Evolutionary conservation across 2,113 vertebrate genomes (phyloP), one percentile per base, ranked within the genome.

Genomic region (Tychaedon coryphoeus): DNA sequence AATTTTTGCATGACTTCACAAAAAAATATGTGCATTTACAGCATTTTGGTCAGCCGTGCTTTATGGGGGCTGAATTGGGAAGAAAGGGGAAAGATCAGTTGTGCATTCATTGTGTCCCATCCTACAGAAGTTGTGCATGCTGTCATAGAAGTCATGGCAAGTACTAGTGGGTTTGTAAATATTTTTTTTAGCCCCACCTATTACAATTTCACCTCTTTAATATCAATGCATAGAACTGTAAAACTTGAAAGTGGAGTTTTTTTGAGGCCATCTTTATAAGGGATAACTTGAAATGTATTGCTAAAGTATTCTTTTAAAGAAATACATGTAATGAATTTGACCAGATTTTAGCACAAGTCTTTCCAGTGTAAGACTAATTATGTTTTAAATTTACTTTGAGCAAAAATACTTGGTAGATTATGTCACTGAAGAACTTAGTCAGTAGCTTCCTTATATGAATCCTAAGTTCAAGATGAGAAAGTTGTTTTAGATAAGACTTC

Each of bases 1-100:
- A 53, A 10, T 95, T 92, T 76, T 93, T 92, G 58, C 65, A 25
- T 91, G 90, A 86, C 74, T 88, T 96, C 31, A 74, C 60, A 69
- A 90, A 83, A 94, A 67, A 70, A 82, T 60, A 26, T 4, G 36
- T 38, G 28, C 24, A 10, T 86, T 93, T 93, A 71, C 56, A 88
- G 57, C 33, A 29, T 83, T 94, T 83, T 81, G 47, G 80, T 94
- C 26, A 66, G 42, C 42, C 78, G 33, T 77, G 45, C 69, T 93
- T 43, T 74, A 9, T 58, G 28, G 40, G 9, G 12, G 14, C n/a
- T 64, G 69, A 88, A 31, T 7, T 56, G 40, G 19, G 56, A 38
- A 92, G 64, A 66, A 83, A 69, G 53, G 24, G 40, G 28, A n/a
- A 67, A 36, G 50, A 50, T 75, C 20, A 48, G 10, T 51, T 75